Percentiles rank a stretch among this genome's conserved stretches.
Conservation (phyloP, 2,113 vertebrate genomes). For the Ahaetulla prasina region DNA sequence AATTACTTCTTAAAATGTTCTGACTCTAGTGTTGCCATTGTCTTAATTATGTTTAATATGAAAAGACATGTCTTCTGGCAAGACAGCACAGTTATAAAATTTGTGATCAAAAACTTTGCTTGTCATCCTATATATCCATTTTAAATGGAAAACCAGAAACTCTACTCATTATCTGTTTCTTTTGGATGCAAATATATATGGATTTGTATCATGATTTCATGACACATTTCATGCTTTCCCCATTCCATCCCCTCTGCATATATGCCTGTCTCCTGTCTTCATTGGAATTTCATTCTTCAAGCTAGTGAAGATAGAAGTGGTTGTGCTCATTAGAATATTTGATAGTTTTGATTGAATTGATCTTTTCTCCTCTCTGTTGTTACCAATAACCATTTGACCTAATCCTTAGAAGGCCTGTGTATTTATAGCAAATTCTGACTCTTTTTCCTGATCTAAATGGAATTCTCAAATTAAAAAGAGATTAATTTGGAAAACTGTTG, state of each 20-base stretch:
- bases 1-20: not conserved
- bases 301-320: not conserved
- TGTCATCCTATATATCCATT: not conserved
- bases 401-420: not conserved
- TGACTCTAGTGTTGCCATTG: not conserved
- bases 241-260: not conserved
- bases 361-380: not conserved
- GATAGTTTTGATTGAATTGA: not conserved
- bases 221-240: not conserved
- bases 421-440: slow-evolving; percentile 29
- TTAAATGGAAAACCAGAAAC: not conserved
- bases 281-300: not conserved
- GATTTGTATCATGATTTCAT: not conserved
- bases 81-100: slow-evolving; percentile 5
- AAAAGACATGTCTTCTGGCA: slow-evolving; percentile 27
- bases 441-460: slow-evolving; percentile 27
- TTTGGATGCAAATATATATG: not conserved
- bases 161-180: not conserved
- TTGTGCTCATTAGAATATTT: not conserved
- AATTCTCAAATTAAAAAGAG: not conserved
- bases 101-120: not conserved
- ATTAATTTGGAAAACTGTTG: not conserved
- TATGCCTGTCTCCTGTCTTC: not conserved
- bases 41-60: slow-evolving; percentile 32
- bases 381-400: slow-evolving; percentile 17